Conservation (phyloP, 1,140 invertebrate genomes). For the Drosophila biarmipes region DNA sequence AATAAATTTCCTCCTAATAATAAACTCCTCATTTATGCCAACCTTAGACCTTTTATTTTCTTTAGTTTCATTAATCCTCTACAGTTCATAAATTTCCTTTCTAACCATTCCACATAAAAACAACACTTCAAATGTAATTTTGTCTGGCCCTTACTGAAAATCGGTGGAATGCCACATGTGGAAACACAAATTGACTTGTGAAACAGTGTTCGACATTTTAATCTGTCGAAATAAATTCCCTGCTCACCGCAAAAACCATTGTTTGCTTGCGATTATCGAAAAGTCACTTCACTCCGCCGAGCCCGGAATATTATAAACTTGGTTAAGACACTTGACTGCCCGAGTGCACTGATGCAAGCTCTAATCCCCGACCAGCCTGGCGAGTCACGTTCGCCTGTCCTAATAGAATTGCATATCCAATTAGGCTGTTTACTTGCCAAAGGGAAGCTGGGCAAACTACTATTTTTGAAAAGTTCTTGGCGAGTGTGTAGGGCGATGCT, state of each 20-base stretch:
- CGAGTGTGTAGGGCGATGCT: background rate
- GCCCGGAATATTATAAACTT: conserved; percentile 24
- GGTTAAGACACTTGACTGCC: conserved; percentile 26
- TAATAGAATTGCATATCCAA: conserved; percentile 37
- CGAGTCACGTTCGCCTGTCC: conserved; percentile 28
- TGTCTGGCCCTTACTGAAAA: background rate
- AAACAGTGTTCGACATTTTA: background rate
- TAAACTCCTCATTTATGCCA: background rate
- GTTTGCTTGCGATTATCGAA: conserved; percentile 16
- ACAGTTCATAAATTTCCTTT: background rate
- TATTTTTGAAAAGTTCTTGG: conserved; percentile 18
- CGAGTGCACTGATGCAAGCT: conserved; percentile 27
- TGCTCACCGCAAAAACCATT: conserved; percentile 5
- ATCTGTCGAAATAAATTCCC: conserved; percentile 2
- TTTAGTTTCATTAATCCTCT: background rate
- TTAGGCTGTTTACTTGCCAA: conserved; percentile 24
- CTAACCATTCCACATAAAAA: background rate
- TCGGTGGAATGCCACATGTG: too few species aligned
- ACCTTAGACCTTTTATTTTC: background rate
- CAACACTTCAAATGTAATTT: background rate
- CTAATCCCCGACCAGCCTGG: conserved; percentile 18
- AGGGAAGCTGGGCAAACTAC: background rate
- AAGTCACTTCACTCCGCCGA: conserved; percentile 21
- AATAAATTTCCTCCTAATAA: conserved; percentile 5
- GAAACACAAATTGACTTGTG: background rate